Percentiles rank a stretch among this genome's conserved stretches.
Conservation (phyloP, 2,797 vertebrate genomes). For the Selene dorsalis region DNA sequence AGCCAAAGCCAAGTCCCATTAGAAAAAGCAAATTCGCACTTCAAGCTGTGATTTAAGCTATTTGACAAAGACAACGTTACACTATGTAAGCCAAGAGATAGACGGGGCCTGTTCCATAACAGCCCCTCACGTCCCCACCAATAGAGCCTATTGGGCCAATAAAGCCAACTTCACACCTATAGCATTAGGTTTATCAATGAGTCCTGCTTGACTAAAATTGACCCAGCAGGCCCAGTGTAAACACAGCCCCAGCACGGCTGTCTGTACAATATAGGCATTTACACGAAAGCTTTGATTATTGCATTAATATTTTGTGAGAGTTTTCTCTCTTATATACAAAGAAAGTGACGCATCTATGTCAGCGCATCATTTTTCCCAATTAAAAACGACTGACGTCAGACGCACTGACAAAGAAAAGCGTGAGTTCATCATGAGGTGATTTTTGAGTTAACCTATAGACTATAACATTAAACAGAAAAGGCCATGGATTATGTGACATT, state of each 20-base stretch:
- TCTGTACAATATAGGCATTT: neutral
- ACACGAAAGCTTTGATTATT: neutral
- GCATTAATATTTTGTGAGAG: conserved; percentile 10
- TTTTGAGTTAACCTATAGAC: conserved; percentile 14
- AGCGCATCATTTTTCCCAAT: conserved; percentile 75
- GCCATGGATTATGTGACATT: no score
- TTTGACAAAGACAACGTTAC: conserved; percentile 13
- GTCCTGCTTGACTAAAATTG: neutral
- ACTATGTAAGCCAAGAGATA: neutral
- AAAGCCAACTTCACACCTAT: conserved; percentile 26
- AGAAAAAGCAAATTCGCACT: neutral
- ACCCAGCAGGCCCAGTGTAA: neutral
- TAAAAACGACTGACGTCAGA: conserved; percentile 88
- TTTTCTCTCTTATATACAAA: conserved; percentile 39
- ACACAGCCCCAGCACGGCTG: neutral
- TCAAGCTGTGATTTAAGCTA: neutral
- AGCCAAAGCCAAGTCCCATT: conserved; percentile 46
- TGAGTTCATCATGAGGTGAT: conserved; percentile 72
- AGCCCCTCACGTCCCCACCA: conserved; percentile 7
- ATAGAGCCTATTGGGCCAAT: neutral
- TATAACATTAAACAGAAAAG: neutral
- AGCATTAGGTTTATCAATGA: neutral
- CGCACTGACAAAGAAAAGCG: conserved; percentile 72
- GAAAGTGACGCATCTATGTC: conserved; percentile 55
- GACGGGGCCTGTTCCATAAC: conserved; percentile 25